phyloP scores from a whole-genome alignment of 2,113 vertebrate genomes.

The Fregata magnificens region DNA sequence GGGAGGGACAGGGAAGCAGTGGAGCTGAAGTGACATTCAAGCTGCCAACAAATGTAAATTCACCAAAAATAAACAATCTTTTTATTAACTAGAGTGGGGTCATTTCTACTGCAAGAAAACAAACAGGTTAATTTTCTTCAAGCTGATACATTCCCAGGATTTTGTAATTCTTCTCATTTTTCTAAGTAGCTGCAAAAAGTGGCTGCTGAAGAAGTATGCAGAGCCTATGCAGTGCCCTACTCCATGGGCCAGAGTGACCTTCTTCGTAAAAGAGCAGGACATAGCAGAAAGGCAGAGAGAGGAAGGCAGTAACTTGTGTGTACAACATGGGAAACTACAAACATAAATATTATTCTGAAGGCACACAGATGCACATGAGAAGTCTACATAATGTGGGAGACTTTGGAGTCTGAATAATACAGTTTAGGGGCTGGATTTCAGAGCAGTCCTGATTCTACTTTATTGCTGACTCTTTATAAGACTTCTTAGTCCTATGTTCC shows the following conservation, averaged over 20 bases:
- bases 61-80: constrained; percentile 52
- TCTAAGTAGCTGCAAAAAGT: neutral
- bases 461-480: neutral
- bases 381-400: neutral
- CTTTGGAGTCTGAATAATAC: neutral
- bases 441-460: neutral
- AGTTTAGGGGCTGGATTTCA: neutral
- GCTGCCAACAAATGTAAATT: constrained; percentile 43
- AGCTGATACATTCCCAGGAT: neutral
- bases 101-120: constrained; percentile 26
- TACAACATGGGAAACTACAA: neutral
- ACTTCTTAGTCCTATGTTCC: neutral
- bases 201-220: neutral
- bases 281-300: neutral
- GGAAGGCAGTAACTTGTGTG: neutral
- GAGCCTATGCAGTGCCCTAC: neutral
- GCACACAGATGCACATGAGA: neutral
- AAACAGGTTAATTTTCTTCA: neutral
- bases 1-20: constrained; percentile 19
- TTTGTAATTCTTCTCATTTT: neutral
- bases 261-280: neutral
- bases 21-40: constrained; percentile 49
- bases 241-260: neutral
- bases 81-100: neutral
- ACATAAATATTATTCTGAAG: neutral